Percentiles rank a stretch among this genome's conserved stretches.
Evolutionary conservation across 2,888 invertebrate genomes (phyloP).

Genomic region (Acleris laterana): DNA sequence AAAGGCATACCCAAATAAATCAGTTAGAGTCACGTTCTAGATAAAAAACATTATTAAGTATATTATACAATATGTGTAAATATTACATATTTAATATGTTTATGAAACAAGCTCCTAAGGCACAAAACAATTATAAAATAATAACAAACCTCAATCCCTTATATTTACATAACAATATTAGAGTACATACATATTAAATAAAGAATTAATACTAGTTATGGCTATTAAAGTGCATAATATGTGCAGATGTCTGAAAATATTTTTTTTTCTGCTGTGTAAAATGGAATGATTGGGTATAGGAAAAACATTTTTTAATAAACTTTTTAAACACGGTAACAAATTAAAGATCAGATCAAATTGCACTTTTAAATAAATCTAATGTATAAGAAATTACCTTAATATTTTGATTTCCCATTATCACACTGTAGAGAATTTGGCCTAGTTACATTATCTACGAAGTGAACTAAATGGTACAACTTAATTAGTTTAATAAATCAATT

Average conservation of each 20-base stretch:
- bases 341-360: conserved; percentile 73
- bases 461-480: conserved; percentile 68
- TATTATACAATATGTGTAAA: not conserved
- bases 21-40: not conserved
- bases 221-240: conserved; percentile 46
- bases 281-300: conserved; percentile 64
- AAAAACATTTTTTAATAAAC: conserved; percentile 61
- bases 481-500: conserved; percentile 53
- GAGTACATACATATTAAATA: conserved; percentile 39
- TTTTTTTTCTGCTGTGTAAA: conserved; percentile 45
- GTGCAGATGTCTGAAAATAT: conserved; percentile 26
- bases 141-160: conserved; percentile 29
- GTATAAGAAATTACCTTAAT: conserved; percentile 40
- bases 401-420: conserved; percentile 64
- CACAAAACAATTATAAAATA: conserved; percentile 20
- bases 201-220: conserved; percentile 46
- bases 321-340: conserved; percentile 67
- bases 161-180: conserved; percentile 39
- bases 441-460: conserved; percentile 52
- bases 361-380: conserved; percentile 54
- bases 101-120: conserved; percentile 17
- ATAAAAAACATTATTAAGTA: not conserved
- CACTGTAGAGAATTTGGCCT: conserved; percentile 76
- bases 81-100: conserved; percentile 5
- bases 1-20: not conserved